These are phyloP conservation scores for Perccottus glenii DNA, from an alignment of 2,113 vertebrate species.

Conservation along the genomic window DNA sequence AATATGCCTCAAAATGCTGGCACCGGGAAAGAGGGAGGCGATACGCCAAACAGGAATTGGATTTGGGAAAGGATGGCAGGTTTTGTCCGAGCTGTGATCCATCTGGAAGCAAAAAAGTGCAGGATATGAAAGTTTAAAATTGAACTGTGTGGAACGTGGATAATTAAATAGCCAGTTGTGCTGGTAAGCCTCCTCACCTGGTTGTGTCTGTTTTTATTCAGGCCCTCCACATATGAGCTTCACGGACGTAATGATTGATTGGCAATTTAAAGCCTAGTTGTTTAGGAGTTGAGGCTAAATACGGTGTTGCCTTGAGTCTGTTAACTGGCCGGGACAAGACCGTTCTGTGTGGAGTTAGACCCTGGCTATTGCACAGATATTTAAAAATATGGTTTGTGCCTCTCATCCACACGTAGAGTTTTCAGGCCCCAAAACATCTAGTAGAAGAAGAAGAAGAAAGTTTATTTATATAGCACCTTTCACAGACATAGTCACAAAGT, in stretches of 20 bases:
- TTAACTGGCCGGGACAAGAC: no score
- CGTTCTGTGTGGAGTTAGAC: no score
- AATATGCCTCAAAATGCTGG: slow-evolving; percentile 45
- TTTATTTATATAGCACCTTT: no score
- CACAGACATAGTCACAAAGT: no score
- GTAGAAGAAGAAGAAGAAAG: no score
- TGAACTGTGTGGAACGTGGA: not conserved
- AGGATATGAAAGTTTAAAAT: slow-evolving; percentile 15
- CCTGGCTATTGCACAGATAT: no score
- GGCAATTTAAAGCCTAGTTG: slow-evolving; percentile 19
- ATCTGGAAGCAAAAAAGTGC: slow-evolving; percentile 14
- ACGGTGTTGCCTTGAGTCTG: no score
- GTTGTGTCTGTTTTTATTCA: slow-evolving; percentile 28
- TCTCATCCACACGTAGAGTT: no score
- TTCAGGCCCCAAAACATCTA: no score
- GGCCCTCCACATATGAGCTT: slow-evolving; percentile 11
- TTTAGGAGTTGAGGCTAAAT: not conserved
- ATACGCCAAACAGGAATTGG: slow-evolving; percentile 19
- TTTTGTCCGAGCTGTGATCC: slow-evolving; percentile 24
- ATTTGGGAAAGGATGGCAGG: slow-evolving; percentile 3
- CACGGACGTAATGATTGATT: slow-evolving; percentile 51
- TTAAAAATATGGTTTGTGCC: no score
- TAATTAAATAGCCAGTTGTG: not conserved
- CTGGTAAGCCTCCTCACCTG: not conserved
- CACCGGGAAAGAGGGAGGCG: slow-evolving; percentile 11